phyloP scores from a whole-genome alignment of 2,797 vertebrate genomes.

The Cuniculus paca region DNA sequence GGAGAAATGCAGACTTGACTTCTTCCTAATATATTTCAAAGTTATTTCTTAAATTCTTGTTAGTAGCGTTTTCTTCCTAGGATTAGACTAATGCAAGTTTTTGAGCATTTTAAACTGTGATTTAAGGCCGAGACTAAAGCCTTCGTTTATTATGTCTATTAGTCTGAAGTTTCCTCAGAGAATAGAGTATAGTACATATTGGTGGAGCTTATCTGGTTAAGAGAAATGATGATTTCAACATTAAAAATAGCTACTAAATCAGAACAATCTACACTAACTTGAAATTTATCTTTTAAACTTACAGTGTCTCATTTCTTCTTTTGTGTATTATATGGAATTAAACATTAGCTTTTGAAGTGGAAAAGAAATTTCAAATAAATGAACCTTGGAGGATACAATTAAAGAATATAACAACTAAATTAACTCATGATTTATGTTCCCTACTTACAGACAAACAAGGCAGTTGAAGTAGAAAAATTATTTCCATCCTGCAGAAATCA shows the following conservation, averaged over 20 bases:
- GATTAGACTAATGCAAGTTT: neutral
- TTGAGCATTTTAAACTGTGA: neutral
- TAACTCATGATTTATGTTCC: constrained; percentile 18
- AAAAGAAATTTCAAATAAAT: constrained; percentile 59
- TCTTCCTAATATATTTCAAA: neutral
- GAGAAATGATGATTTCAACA: constrained; percentile 15
- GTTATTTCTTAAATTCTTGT: neutral
- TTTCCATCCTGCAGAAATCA: neutral
- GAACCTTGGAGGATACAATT: constrained; percentile 51
- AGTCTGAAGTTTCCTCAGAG: neutral
- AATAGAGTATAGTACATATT: neutral
- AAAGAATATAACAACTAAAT: constrained; percentile 46
- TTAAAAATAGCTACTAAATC: constrained; percentile 8
- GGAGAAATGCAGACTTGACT: neutral
- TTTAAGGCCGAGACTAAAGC: neutral
- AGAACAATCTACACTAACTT: neutral
- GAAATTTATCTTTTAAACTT: constrained; percentile 51
- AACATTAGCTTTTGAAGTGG: constrained; percentile 21
- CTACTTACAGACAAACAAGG: neutral
- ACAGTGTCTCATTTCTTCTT: constrained; percentile 1
- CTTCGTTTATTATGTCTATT: neutral
- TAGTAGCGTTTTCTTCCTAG: neutral
- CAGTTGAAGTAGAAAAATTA: constrained; percentile 5
- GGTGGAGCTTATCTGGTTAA: constrained; percentile 2
- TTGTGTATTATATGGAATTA: constrained; percentile 57